Base-by-base conservation (phyloP, 2,797 vertebrate species). In the Serranus cabrilla region DNA sequence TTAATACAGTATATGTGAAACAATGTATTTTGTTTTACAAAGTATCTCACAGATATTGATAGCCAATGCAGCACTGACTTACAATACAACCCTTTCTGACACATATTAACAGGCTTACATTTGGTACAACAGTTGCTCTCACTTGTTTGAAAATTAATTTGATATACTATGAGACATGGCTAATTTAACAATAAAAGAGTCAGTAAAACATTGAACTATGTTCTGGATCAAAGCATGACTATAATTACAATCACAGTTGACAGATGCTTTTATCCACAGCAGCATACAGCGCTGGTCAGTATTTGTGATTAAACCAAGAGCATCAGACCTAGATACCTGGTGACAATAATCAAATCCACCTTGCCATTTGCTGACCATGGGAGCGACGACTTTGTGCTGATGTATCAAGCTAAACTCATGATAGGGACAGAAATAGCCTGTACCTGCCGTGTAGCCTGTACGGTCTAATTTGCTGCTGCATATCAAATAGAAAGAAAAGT, bases 331-430 rank as follows among this genome's bases (percentile, higher is more conserved):
- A n/a, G 43, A 21, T 57, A 64, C n/a, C 42, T 73, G 46, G 17
- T 39, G 3, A 65, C 17, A 58, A 14, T 66, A 58, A 12, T 66
- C 52, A 47, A 17, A 27, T 71, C 60, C 47, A 59, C 14, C 27
- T 39, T n/a, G 8, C 61, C 27, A 66, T 69, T 69, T 72, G 67
- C 17, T 66, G 37, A 70, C 49, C 62, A 59, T 18, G 47, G 27
- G 46, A 61, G 39, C 34, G 20, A 17, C 0, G n/a, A 58, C 14
- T 52, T 18, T 40, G 57, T 18, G 54, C 46, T 34, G 49, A 66
- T 66, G 13, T 75, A 70, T 75, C 50, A 31, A 77, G 64, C 71
- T 42, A 14, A 66, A 37, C 20, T 78, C 45, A 71, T 75, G 58
- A 63, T 61, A 17, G 39, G 40, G 66, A 51, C 55, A 65, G 59